phyloP scores from a whole-genome alignment of 2,888 invertebrate genomes.

The Gryllus longicercus region DNA sequence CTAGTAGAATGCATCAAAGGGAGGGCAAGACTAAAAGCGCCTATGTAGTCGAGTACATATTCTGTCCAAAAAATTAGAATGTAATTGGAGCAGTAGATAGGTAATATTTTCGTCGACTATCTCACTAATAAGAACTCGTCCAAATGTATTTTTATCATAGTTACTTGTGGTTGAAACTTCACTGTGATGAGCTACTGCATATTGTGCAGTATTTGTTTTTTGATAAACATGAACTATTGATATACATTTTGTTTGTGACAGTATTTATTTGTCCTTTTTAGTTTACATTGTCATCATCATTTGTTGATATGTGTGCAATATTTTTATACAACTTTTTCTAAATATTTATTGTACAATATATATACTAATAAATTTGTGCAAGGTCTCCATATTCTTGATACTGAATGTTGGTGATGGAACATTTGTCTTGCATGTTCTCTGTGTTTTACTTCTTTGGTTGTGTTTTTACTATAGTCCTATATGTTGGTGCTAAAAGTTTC shows the following conservation, averaged over 20 bases:
- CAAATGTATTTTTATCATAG: conserved; percentile 17
- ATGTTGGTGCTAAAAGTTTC: neutral
- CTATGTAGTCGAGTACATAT: neutral
- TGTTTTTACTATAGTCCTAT: conserved; percentile 8
- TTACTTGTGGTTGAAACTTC: neutral
- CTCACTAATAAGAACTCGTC: conserved; percentile 7
- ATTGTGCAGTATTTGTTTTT: conserved; percentile 17
- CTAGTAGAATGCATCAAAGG: neutral
- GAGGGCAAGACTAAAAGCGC: neutral
- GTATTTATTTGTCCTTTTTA: neutral
- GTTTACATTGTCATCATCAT: neutral
- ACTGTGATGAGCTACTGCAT: conserved; percentile 17
- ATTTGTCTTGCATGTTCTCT: neutral
- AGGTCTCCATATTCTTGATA: conserved; percentile 4
- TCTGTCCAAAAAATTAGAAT: neutral
- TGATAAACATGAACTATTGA: neutral
- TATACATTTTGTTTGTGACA: conserved; percentile 2
- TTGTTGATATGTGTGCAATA: conserved; percentile 11
- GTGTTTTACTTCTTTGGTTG: neutral
- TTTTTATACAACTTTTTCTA: conserved; percentile 17
- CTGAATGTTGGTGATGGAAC: neutral
- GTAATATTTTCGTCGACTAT: neutral
- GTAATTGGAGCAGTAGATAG: conserved; percentile 5
- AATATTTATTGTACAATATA: conserved; percentile 9
- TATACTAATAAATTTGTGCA: neutral